phyloP scores from a whole-genome alignment of 2,113 vertebrate genomes.

The Ictalurus furcatus region DNA sequence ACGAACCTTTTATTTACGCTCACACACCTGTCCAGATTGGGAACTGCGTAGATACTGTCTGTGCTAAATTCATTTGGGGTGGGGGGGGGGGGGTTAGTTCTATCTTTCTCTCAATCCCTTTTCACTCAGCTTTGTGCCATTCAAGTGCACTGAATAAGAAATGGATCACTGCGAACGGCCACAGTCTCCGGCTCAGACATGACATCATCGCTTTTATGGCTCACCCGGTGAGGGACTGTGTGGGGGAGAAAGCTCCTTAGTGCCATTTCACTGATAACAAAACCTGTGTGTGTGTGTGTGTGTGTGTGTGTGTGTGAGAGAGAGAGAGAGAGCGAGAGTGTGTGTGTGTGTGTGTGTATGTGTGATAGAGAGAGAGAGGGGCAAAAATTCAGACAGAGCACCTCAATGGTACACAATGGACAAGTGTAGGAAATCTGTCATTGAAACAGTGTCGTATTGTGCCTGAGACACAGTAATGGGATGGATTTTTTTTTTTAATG shows the following conservation, averaged over 20 bases:
- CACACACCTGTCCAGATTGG: conserved; percentile 22
- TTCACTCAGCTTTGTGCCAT: conserved; percentile 55
- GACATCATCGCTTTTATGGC: conserved; percentile 70
- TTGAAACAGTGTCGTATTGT: conserved; percentile 27
- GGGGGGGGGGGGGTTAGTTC: not conserved
- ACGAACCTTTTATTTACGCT: conserved; percentile 32
- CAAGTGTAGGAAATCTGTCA: conserved; percentile 18
- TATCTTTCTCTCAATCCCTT: conserved; percentile 33
- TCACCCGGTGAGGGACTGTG: conserved; percentile 57
- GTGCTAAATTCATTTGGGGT: conserved; percentile 11
- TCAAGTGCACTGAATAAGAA: conserved; percentile 64
- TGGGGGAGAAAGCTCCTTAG: conserved; percentile 49
- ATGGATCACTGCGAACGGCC: conserved; percentile 63
- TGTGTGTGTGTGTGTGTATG: not conserved
- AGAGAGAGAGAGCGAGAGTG: not conserved
- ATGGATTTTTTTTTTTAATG: not conserved
- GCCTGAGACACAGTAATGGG: not conserved
- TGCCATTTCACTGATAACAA: conserved; percentile 60
- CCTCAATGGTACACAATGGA: conserved; percentile 26
- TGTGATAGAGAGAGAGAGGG: not conserved
- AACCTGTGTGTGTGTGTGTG: not conserved
- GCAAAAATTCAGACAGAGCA: conserved; percentile 9
- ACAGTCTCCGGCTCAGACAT: conserved; percentile 68
- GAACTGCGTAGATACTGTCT: not conserved
- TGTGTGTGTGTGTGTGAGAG: not conserved